Evolutionary conservation across 1,140 invertebrate species (phyloP).

Genomic region (Helicoverpa zea): DNA sequence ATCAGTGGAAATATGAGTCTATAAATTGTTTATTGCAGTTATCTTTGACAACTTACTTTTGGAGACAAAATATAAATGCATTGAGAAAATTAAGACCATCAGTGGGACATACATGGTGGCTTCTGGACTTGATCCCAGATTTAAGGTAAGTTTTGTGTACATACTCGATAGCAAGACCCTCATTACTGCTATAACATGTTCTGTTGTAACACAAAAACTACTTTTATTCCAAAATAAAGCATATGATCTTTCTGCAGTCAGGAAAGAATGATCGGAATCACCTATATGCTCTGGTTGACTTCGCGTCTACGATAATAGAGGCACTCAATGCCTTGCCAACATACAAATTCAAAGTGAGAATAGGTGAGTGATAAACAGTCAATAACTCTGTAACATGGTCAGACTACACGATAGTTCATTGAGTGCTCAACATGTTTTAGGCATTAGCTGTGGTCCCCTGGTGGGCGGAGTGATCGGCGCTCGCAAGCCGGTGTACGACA

Average conservation of each 20-base stretch:
- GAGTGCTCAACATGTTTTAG: conserved; percentile 75
- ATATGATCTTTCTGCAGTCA: conserved; percentile 55
- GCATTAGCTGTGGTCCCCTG: conserved; percentile 96
- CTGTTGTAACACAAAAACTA: too few relatives aligned
- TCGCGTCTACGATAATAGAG: conserved; percentile 96
- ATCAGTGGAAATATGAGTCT: too few relatives aligned
- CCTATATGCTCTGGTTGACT: conserved; percentile 95
- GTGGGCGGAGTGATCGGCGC: conserved; percentile 99
- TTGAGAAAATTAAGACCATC: conserved; percentile 99
- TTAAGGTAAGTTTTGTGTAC: conserved; percentile 84
- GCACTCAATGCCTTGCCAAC: conserved; percentile 97
- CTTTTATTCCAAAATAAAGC: too few relatives aligned
- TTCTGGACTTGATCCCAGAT: conserved; percentile 95
- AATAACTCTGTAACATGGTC: too few relatives aligned
- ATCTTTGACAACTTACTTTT: conserved; percentile 96
- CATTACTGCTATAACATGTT: too few relatives aligned
- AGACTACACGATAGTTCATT: neutral
- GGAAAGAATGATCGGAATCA: conserved; percentile 89
- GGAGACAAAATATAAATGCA: conserved; percentile 95
- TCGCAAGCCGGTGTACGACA: conserved; percentile 98
- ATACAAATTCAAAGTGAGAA: conserved; percentile 98
- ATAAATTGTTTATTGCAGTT: conserved; percentile 85
- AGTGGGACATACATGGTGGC: conserved; percentile 99
- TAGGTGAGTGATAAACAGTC: conserved; percentile 88
- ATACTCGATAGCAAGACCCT: too few relatives aligned